Base-by-base conservation (phyloP, 2,113 vertebrate genomes). In the Dipodomys spectabilis region DNA sequence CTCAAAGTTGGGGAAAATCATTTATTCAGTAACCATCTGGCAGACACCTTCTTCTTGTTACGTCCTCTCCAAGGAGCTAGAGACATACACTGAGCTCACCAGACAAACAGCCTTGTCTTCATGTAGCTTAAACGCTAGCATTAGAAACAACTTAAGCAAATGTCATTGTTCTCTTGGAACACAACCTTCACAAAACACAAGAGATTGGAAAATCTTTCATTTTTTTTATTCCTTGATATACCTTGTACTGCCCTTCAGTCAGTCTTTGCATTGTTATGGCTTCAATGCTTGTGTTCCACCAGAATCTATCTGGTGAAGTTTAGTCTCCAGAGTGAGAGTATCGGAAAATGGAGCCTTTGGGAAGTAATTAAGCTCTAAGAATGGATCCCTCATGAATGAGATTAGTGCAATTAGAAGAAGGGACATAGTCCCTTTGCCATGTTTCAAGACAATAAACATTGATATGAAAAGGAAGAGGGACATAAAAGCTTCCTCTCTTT, bases 1-100 rank as follows among this genome's bases (percentile, higher is more conserved):
- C 7, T 74, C 69, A 49, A 64, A 90, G 35, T 60, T 44, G 39
- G 53, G 67, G 28, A 72, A 95, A 87, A 73, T 18, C 53, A 79
- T 93, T 49, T 53, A 88, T 86, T 74, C 60, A 20, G 7, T 7
- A 71, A n/a, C 6, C 22, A 25, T 44, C 39, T 60, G 7, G 16
- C 20, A 2, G 22, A 60, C 39, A 65, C 7, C 23, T 60, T 69
- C 13, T 9, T 44, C 35, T 27, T 62, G 75, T 18, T 75, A n/a
- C 1, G 1, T 4, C 10, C 32, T 60, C 49, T 53, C 68, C 32
- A 49, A 75, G 62, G 23, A 86, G 64, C 53, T n/a, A 15, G 18
- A 90, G 67, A 53, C 49, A 18, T 0, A 3, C 28, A 32, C 0
- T 75, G 35, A 87, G 20, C 44, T 60, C 19, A 53, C 68, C 0